Base-by-base conservation (phyloP, 2,888 invertebrate genomes). In the Vesta saturnalis region DNA sequence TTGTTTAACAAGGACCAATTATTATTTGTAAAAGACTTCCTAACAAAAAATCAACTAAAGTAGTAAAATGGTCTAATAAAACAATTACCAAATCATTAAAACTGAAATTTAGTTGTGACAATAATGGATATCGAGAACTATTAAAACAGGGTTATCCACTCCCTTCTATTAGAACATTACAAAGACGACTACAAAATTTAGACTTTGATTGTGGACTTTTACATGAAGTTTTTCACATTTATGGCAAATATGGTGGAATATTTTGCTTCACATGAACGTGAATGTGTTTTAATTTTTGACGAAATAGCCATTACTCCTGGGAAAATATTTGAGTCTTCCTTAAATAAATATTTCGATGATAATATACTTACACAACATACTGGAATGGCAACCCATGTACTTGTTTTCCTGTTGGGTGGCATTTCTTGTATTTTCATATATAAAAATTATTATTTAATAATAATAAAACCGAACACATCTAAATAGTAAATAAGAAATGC, bases 321-420 rank as follows among this genome's bases (percentile, higher is more conserved):
- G 15, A 67, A 3, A 15, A 47, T 23, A 1, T 73, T 46, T 65
- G 73, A 75, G 60, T 47, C 52, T 6, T 64, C 64, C 1, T 55
- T 70, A 67, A 72, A 69, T 67, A 76, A 74, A 71, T 75, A 74
- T 67, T 72, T 73, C 69, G 74, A 70, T 5, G 49, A 72, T 57
- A 60, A 69, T 19, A 74, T 70, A 8, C 65, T 74, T n/a, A 71
- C 72, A 23, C 43, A 72, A 1, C 72, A 73, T 21, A 5, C 12
- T 4, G 72, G 70, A 16, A 19, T 56, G 49, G 77, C 77, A 4
- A 73, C 69, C 14, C 76, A 78, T 72, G 76, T 67, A n/a, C 61
- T 78, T 39, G 77, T 78, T 30, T 72, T 78, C 49, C 75, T 79
- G 74, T 47, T 79, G 23, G 76, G 64, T 19, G 78, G 77, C 21